phyloP scores from a whole-genome alignment of 2,113 vertebrate genomes.

The Hassar affinis region DNA sequence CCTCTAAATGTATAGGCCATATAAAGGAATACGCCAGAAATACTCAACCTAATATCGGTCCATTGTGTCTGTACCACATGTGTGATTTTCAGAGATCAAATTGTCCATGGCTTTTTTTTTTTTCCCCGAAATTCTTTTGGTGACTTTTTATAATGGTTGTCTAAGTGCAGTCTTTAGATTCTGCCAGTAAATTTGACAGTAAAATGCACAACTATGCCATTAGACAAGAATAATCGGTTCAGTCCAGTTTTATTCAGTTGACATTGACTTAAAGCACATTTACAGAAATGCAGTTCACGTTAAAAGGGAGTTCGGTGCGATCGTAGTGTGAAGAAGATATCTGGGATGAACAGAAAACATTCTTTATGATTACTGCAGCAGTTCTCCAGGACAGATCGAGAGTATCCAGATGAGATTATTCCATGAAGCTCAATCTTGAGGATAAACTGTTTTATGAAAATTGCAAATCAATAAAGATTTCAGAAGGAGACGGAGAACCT shows the following conservation, averaged over 20 bases:
- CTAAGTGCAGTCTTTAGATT: neutral
- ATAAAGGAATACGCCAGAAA: neutral
- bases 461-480: neutral
- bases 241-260: neutral
- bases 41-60: neutral
- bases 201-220: neutral
- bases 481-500: neutral
- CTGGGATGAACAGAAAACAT: neutral
- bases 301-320: neutral
- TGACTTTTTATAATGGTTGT: neutral
- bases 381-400: neutral
- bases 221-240: neutral
- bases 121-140: neutral
- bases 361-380: neutral
- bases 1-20: neutral
- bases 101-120: neutral
- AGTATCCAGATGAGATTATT: neutral
- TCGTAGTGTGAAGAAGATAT: neutral
- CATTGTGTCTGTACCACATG: neutral
- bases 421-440: neutral
- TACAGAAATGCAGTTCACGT: neutral
- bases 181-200: neutral
- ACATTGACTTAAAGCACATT: neutral
- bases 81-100: neutral
- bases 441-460: neutral